A percentile compares a stretch with the other conserved stretches of the same genome.
Conservation (phyloP, 2,888 invertebrate genomes). For the Clistopyga incitator region DNA sequence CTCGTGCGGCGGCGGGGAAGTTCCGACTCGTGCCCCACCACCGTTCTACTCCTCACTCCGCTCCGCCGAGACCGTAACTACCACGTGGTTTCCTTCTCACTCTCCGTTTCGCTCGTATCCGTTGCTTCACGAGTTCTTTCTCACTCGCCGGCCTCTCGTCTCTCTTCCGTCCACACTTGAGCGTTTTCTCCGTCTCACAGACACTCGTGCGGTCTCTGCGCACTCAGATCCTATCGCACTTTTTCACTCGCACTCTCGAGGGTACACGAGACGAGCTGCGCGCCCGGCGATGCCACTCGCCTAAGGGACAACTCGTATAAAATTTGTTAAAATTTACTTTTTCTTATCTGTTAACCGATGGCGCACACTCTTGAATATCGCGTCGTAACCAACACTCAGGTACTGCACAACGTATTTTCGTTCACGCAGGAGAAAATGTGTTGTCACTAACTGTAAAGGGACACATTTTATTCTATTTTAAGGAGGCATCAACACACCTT, state of each 20-base stretch:
- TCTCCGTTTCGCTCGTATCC: conserved; percentile 37
- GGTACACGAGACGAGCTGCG: not conserved
- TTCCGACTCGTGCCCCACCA: conserved; percentile 51
- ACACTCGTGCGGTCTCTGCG: conserved; percentile 71
- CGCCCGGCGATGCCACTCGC: not conserved
- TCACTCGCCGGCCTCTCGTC: conserved; percentile 20
- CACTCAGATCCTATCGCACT: not conserved
- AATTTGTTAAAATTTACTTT: not conserved
- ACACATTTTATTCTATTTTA: too few relatives aligned
- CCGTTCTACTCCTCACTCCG: conserved; percentile 36
- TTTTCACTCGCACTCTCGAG: conserved; percentile 26
- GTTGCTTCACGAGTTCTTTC: conserved; percentile 24
- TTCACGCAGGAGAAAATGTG: too few relatives aligned
- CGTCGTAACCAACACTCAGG: too few relatives aligned
- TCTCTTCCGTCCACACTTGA: conserved; percentile 7
- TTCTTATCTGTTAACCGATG: not conserved
- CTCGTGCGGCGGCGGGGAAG: conserved; percentile 57
- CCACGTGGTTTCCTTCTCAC: conserved; percentile 64
- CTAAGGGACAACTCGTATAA: not conserved
- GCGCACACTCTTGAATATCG: too few relatives aligned
- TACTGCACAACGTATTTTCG: too few relatives aligned
- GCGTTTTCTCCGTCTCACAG: conserved; percentile 5
- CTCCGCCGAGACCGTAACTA: conserved; percentile 58
- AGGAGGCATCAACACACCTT: too few relatives aligned
- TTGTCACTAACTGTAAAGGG: too few relatives aligned